Evolutionary conservation across 2,113 vertebrate genomes (phyloP).

Genomic region (Aptenodytes forsteri): DNA sequence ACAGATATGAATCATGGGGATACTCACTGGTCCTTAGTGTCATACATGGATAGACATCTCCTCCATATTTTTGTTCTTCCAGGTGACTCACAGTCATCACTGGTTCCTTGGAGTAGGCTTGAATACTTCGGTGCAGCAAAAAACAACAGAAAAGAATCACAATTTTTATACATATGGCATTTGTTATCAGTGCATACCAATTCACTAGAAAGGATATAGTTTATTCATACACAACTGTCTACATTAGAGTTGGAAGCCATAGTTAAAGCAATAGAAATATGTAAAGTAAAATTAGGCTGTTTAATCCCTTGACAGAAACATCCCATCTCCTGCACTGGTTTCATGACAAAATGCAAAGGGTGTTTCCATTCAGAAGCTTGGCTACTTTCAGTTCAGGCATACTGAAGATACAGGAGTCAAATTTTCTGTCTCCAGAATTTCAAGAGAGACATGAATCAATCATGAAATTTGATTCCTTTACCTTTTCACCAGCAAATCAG

Average conservation of each 20-base stretch:
- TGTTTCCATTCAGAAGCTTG: background rate
- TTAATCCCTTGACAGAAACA: background rate
- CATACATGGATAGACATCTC: background rate
- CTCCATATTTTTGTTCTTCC: background rate
- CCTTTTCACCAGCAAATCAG: background rate
- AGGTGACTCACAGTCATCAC: constrained; percentile 17
- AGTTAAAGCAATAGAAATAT: background rate
- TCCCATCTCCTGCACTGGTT: background rate
- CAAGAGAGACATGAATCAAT: background rate
- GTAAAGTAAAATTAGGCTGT: background rate
- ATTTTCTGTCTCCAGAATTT: background rate
- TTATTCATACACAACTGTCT: background rate
- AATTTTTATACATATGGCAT: background rate
- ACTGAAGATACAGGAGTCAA: background rate
- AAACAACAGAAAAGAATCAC: constrained; percentile 23
- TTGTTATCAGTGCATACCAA: background rate
- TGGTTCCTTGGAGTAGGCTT: constrained; percentile 4
- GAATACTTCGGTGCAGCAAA: constrained; percentile 50
- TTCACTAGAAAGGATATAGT: background rate
- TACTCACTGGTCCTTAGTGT: background rate
- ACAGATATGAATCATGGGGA: background rate
- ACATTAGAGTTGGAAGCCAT: background rate
- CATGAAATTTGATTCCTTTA: background rate
- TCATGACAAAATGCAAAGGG: background rate
- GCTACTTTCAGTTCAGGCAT: background rate